Evolutionary conservation across 2,888 invertebrate species (phyloP), one percentile per base, ranked within the genome.

Genomic region (Ormyrus pomaceus): DNA sequence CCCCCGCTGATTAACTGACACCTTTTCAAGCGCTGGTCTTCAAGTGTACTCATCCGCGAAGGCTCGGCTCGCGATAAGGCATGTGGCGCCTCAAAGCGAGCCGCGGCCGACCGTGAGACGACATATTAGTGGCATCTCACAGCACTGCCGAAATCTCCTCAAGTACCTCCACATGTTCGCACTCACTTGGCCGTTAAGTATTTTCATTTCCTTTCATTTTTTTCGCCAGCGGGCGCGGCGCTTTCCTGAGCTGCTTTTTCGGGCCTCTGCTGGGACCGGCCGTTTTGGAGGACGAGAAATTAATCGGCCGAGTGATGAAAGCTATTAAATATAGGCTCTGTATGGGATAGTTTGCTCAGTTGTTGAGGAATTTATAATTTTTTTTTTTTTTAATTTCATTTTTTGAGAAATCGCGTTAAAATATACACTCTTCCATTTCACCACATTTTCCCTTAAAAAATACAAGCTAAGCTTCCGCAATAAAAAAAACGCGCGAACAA

Each of bases 111-210:
- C 61, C 78, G 78, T 78, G 78, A 78, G 78, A 78, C 61, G 59
- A 61, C 65, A 45, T 72, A 72, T 78, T 78, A 78, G 48, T 72
- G 61, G 66, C 66, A 77, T 77, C 70, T 55, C 64, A 11, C 56
- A 61, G 53, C 53, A 8, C 75, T 34, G 51, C 72, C 78, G 70
- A 51, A 66, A 72, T 66, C 53, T 46, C 34, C 61, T 78, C 78
- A 72, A 78, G 78, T 78, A 72, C 68, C 45, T 72, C 72, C 78
- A 78, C 72, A 72, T 78, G 78, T 78, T 72, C 61, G 77, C 72
- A 61, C 72, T 72, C 66, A 34, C 72, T 64, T 46, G 64, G 10
- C 2, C 66, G 19, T 11, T 53, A 62, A 77, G 77, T 59, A 65
- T 13, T 66, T 71, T 34, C 59, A 11, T 55, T 77, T 65, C 71